Percentiles rank a stretch among this genome's conserved stretches.
These are phyloP conservation scores for Pterocles burchelli DNA, from an alignment of 2,113 vertebrate genomes.

Conservation along the genomic window DNA sequence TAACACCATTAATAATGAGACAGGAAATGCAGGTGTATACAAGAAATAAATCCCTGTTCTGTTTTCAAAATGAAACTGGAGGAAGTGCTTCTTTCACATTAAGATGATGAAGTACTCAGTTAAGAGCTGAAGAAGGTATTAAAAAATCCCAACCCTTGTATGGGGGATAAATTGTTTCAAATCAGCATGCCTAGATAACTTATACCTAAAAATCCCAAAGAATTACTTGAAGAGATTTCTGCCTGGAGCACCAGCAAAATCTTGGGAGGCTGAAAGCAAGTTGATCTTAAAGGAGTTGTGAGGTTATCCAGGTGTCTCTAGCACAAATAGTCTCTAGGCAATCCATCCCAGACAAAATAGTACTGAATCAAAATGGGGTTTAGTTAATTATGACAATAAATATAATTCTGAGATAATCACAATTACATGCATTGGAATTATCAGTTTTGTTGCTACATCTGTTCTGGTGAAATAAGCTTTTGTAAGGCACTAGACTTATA, in stretches of 20 bases:
- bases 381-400: neutral
- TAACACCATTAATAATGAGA: slow-evolving; percentile 20
- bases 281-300: neutral
- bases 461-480: neutral
- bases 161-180: neutral
- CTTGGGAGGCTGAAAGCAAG: neutral
- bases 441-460: neutral
- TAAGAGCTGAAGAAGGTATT: neutral
- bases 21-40: neutral
- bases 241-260: neutral
- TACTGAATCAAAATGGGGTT: neutral
- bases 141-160: fast-evolving
- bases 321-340: neutral
- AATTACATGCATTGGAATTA: neutral
- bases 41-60: slow-evolving; percentile 12
- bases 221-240: neutral
- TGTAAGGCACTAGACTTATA: neutral
- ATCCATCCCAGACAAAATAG: neutral
- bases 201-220: neutral
- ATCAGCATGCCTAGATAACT: neutral
- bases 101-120: neutral
- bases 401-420: neutral
- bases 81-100: neutral
- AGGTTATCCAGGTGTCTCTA: neutral
- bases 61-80: slow-evolving; percentile 1